Base-by-base conservation (phyloP, 2,888 invertebrate species). In the Amblyjoppa fuscipennis region DNA sequence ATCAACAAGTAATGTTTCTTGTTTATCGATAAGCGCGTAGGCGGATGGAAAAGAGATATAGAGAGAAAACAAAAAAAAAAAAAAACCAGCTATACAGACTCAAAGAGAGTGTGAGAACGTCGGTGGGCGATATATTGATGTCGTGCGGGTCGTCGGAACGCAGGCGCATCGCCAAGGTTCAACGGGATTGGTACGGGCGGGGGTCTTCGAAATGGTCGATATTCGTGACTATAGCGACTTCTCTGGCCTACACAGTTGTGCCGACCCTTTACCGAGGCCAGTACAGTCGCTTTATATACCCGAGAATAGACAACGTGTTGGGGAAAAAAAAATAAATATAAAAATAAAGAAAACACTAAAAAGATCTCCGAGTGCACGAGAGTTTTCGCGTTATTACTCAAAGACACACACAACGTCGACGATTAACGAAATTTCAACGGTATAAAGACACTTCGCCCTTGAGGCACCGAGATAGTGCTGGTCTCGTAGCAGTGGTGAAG, bases 171-270 rank as follows among this genome's bases (percentile, higher is more conserved):
- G 1, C 31, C 64, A 59, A 38, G 83, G 82, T 84, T 87, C 86
- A 84, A 85, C 83, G 85, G 83, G 87, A 87, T 88, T 87, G 88
- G 89, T 87, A 91, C 90, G 91, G 92, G 92, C 91, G 92, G 92
- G 93, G 92, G 92, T 92, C 91, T 86, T 83, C 88, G 91, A 92
- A 92, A 93, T 92, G 93, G 92, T 93, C 93, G 93, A 93, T 93
- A 93, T 93, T 92, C 90, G 76, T 91, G 92, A 90, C 91, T 93
- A 92, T 93, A 93, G 91, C 87, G 90, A 89, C 88, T 87, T 68
- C 82, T 85, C 76, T 85, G 82, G 85, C 88, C 89, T 88, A 92
- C 20, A 56, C 90, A 90, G 92, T 93, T 92, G 92, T 91, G 92
- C 92, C 92, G 92, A 92, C 92, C 90, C 92, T 90, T 92, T 87